Base-by-base conservation (phyloP, 35 echinoderm and acorn worm species). In the Apostichopus japonicus region DNA sequence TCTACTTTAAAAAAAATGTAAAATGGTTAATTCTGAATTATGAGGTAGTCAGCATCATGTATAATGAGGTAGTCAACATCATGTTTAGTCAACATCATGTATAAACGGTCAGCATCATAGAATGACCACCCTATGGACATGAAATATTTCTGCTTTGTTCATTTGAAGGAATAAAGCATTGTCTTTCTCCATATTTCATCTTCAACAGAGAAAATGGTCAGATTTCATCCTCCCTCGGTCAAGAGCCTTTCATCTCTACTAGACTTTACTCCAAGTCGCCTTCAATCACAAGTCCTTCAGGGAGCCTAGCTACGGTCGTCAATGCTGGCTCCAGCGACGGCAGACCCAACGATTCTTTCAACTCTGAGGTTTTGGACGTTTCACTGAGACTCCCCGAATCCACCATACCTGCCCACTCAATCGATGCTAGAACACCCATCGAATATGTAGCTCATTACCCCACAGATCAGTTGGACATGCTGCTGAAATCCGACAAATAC, bases 371-470 rank as follows among this genome's bases (percentile, higher is more conserved):
- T 11, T 33, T 91, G 19, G 76, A 78, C 19, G 90, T 53, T 17
- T 52, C 71, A 11, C 61, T 91, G 1, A 77, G 33, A 14, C 53
- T 91, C 19, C 90, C 90, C 13, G 90, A 91, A 25, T 79, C 90
- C 19, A 91, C 77, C 19, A 91, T 91, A 22, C 90, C 90, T 77
- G 17, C 72, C 4, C 1, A 91, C 72, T 91, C 77, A 0, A 51
- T 91, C 8, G 58, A 77, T 5, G 71, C 90, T 52, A 91, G 58
- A 16, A 91, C 90, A 91, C 90, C 90, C 54, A 91, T 91, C 22
- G 90, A 91, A 58, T 75, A 91, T 33, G 90, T 91, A 55, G 90
- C 77, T 11, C 90, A 91, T 77, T 91, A 91, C 54, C 24, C 90
- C 6, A 77, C 3, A 51, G 90, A 91, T 14, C 90, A 91, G 76